phyloP scores from a whole-genome alignment of 2,797 vertebrate genomes.

The Mallotus villosus region DNA sequence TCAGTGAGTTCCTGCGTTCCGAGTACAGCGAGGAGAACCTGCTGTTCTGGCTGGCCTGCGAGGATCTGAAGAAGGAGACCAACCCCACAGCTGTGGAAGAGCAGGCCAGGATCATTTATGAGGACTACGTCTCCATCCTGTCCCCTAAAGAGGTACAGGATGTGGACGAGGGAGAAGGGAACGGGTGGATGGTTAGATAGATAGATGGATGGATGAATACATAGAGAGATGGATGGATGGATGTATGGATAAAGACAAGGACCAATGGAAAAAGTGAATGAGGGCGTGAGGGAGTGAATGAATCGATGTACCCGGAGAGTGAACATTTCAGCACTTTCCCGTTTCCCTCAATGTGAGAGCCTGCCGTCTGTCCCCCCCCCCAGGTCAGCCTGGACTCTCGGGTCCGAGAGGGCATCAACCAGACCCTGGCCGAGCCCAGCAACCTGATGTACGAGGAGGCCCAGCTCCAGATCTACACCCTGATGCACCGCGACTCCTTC shows the following conservation, averaged over 20 bases:
- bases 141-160: constrained; percentile 93
- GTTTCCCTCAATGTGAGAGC: background rate
- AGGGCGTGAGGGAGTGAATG: background rate
- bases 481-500: constrained; percentile 99
- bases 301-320: background rate
- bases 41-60: constrained; percentile 97
- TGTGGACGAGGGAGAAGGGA: background rate
- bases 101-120: constrained; percentile 94
- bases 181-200: background rate
- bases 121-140: constrained; percentile 98
- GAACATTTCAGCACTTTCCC: background rate
- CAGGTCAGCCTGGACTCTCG: constrained; percentile 98
- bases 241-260: background rate
- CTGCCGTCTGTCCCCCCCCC: constrained; percentile 32
- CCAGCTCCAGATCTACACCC: constrained; percentile 97
- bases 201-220: background rate
- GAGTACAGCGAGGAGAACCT: constrained; percentile 99
- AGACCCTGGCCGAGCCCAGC: constrained; percentile 88
- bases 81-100: constrained; percentile 85
- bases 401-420: constrained; percentile 96
- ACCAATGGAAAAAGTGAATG: background rate
- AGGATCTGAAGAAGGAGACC: constrained; percentile 93
- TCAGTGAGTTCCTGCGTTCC: constrained; percentile 93
- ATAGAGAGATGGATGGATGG: too few relatives aligned
- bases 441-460: constrained; percentile 97